A percentile compares a stretch with the other conserved stretches of the same genome.
phyloP scores from a whole-genome alignment of 1,140 invertebrate species.

The Mamestra configurata region DNA sequence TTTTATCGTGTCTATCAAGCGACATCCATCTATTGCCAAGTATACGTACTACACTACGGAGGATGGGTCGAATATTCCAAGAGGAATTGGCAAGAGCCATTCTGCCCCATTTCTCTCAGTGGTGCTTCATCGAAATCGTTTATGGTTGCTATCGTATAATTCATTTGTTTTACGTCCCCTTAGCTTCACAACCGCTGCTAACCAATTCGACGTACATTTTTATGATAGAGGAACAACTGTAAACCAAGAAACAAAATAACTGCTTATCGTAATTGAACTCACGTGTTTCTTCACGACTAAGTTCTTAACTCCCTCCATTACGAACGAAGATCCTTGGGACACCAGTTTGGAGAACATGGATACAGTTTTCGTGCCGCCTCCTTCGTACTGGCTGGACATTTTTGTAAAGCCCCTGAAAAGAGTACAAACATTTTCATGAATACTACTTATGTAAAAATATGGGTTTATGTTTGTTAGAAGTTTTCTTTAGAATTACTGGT shows the following conservation, averaged over 20 bases:
- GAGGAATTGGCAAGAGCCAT: too few relatives aligned
- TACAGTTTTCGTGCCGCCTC: constrained; percentile 98
- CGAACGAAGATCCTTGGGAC: constrained; percentile 98
- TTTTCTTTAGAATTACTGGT: too few relatives aligned
- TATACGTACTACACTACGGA: too few relatives aligned
- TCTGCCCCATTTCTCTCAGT: too few relatives aligned
- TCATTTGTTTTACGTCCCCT: too few relatives aligned
- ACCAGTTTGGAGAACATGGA: constrained; percentile 99
- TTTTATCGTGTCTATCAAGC: too few relatives aligned
- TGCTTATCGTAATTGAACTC: constrained; percentile 78
- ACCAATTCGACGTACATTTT: constrained; percentile 6
- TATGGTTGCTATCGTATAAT: too few relatives aligned
- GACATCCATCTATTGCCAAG: too few relatives aligned
- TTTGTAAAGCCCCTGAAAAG: constrained; percentile 92
- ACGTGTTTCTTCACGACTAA: constrained; percentile 99
- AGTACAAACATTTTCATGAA: neutral
- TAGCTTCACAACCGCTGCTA: neutral
- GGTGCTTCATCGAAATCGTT: too few relatives aligned
- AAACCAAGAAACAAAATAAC: neutral
- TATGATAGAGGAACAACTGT: neutral
- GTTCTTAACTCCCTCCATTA: constrained; percentile 99
- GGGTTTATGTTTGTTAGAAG: too few relatives aligned
- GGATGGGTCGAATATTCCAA: too few relatives aligned
- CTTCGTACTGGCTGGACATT: constrained; percentile 95
- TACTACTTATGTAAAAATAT: too few relatives aligned